Evolutionary conservation across 2,888 invertebrate genomes (phyloP), one percentile per base, ranked within the genome.

Genomic region (Volucella bombylans): DNA sequence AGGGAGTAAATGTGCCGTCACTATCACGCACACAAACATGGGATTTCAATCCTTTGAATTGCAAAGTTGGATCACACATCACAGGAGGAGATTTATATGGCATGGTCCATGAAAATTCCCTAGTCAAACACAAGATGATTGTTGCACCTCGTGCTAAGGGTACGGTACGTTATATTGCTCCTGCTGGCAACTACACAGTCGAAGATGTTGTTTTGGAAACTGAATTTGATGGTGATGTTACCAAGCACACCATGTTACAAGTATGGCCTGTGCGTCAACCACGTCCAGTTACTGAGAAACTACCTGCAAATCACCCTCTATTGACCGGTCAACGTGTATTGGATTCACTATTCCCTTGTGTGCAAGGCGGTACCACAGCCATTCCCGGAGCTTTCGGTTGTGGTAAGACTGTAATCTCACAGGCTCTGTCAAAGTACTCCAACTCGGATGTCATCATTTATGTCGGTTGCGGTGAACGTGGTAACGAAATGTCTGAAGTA

Each of bases 401-500:
- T 92, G 99, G 99, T 88, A 99, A 99, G 69, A 91, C 91, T 41
- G 90, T 91, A 8, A 91, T 91, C 62, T 91, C 90, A 0, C 99
- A 99, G 93, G 97, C 99, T 0, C 93, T 99, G 79, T 99, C 99
- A 89, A 99, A 99, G 92, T 99, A 98, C 93, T 99, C 99, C 90
- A 99, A 99, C 94, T 99, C 98, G 64, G 99, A 99, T 92, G 98
- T 99, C 90, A 99, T 99, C 92, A 93, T 99, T 89, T 99, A 99
- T 93, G 99, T 99, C 74, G 99, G 99, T 55, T 99, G 99, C 92
- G 99, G 99, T 69, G 99, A 99, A 93, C 96, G 99, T 93, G 99
- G 96, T 92, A 99, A 99, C 93, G 99, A 99, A 94, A 99, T 99
- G 99, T 98, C 99, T 87, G 99, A 99, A 93, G 97, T 98, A 94